phyloP scores from a whole-genome alignment of 1,140 invertebrate genomes.

The Drosophila nasuta region DNA sequence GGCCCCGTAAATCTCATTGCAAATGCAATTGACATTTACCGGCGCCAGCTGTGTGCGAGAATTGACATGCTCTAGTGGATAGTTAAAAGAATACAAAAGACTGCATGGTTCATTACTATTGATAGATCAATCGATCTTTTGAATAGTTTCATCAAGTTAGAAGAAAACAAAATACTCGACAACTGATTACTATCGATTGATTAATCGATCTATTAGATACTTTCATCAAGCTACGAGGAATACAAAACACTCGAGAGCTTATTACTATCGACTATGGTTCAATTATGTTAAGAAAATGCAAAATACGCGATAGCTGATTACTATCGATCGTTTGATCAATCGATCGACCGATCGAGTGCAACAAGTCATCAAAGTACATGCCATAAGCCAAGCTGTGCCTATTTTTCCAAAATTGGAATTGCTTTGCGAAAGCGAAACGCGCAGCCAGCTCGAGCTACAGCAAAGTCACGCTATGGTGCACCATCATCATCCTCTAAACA shows the following conservation, averaged over 20 bases:
- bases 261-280: not conserved
- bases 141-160: too few relatives aligned
- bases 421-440: constrained; percentile 12
- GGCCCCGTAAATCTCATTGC: not conserved
- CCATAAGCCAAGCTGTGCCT: constrained; percentile 15
- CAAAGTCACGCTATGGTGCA: not conserved
- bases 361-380: not conserved
- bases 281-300: too few relatives aligned
- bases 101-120: not conserved
- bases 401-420: constrained; percentile 45
- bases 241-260: not conserved
- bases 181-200: not conserved
- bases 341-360: not conserved
- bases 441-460: constrained; percentile 1
- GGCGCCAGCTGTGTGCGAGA: too few relatives aligned
- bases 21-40: not conserved
- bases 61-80: too few relatives aligned
- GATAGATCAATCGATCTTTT: not conserved
- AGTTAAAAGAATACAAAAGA: not conserved
- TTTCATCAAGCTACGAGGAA: too few relatives aligned
- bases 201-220: not conserved
- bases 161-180: not conserved
- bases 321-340: not conserved
- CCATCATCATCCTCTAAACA: not conserved
- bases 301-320: not conserved